phyloP scores from a whole-genome alignment of 2,797 vertebrate genomes.

The Bufotes viridis region DNA sequence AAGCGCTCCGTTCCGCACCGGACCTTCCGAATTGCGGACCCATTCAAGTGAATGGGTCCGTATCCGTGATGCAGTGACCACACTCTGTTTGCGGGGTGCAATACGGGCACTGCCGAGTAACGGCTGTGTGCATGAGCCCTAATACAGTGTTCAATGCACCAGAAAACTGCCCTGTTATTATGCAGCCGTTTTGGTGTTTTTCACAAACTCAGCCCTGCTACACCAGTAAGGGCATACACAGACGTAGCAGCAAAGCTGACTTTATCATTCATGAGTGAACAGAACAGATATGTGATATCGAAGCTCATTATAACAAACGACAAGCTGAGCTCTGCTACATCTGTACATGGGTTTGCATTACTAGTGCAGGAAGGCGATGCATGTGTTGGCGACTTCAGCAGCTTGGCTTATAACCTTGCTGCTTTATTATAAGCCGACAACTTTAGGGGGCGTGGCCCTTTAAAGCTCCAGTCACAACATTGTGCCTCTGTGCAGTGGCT shows the following conservation, averaged over 20 bases:
- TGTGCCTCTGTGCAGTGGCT: neutral
- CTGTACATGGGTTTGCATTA: neutral
- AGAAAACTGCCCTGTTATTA: too few relatives aligned
- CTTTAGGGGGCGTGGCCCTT: neutral
- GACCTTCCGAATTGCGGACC: too few relatives aligned
- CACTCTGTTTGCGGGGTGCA: too few relatives aligned
- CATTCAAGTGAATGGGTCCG: too few relatives aligned
- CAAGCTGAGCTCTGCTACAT: neutral
- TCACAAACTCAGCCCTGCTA: neutral
- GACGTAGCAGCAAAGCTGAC: neutral
- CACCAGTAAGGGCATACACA: neutral
- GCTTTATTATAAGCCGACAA: neutral
- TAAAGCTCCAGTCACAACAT: neutral
- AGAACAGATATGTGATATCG: neutral
- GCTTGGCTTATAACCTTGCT: neutral
- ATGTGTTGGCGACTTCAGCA: neutral
- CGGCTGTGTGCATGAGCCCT: too few relatives aligned
- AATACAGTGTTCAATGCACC: too few relatives aligned
- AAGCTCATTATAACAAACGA: neutral
- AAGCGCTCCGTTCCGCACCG: too few relatives aligned
- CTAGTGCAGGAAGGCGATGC: neutral
- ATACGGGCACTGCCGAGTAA: too few relatives aligned
- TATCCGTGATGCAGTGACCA: too few relatives aligned
- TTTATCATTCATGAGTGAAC: too few relatives aligned
- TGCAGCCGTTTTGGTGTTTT: neutral